Evolutionary conservation across 2,888 invertebrate genomes (phyloP), one percentile per base, ranked within the genome.

Genomic region (Bellardia pandia): DNA sequence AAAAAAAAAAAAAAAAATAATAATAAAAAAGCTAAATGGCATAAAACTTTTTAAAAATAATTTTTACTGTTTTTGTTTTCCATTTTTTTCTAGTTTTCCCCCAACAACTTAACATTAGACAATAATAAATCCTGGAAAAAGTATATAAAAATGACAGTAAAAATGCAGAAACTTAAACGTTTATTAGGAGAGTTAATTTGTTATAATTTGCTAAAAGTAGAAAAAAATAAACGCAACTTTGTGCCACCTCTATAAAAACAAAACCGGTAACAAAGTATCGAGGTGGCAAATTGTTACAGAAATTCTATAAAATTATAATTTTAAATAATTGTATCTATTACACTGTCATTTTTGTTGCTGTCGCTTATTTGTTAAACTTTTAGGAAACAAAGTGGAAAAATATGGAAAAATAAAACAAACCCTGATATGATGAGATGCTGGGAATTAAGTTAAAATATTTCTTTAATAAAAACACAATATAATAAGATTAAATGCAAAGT

Each of bases 41-140:
- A 30, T 56, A 9, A 62, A 74, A 86, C 56, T 78, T 82, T 79
- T 78, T 9, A 48, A 16, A 64, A 40, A 30, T n/a, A n/a, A 23
- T 45, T 58, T 66, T 81, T 5, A 80, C 56, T 7, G n/a, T 14
- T 51, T 51, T 51, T n/a, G 4, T 76, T 40, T 11, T 53, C 8
- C 6, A 23, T 8, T 8, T 76, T 3, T 23, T 51, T 53, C n/a
- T 16, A 42, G 37, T 53, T 11, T 16, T 58, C 42, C n/a, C 4
- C 40, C 30, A 56, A 68, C 23, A 56, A 42, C 33, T 74, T 45
- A 30, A 66, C n/a, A 6, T 11, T 9, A 66, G 53, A 56, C 56
- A 56, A 42, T 42, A 53, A 72, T 42, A 74, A 64, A 64, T 51
- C 33, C 30, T 58, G 4, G 16, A 58, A 53, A 30, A 23, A 33